Evolutionary conservation across 2,113 vertebrate species (phyloP).

Genomic region (Thymallus thymallus): DNA sequence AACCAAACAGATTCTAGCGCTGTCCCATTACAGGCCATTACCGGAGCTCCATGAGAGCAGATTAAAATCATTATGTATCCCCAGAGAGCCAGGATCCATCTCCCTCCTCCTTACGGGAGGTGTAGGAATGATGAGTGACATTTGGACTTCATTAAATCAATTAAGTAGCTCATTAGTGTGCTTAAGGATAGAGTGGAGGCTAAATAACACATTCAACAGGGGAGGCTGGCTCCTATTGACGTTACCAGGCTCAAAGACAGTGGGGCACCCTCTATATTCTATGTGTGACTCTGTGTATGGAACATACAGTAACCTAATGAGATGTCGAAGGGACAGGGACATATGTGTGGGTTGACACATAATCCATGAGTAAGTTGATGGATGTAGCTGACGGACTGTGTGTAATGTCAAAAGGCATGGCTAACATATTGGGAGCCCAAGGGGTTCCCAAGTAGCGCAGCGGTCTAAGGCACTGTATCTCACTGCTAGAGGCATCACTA

Average conservation of each 20-base stretch:
- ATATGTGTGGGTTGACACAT: not conserved
- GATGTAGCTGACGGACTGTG: not conserved
- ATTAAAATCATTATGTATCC: constrained; percentile 31
- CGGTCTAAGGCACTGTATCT: no score
- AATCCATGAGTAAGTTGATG: not conserved
- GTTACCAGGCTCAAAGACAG: constrained; percentile 1
- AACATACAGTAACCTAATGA: constrained; percentile 11
- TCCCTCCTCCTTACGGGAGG: constrained; percentile 4
- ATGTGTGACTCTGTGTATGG: not conserved
- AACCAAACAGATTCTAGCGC: not conserved
- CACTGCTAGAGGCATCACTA: no score
- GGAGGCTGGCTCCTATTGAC: not conserved
- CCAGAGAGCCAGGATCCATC: constrained; percentile 2
- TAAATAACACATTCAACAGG: constrained; percentile 33
- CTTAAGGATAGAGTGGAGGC: not conserved
- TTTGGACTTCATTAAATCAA: constrained; percentile 53
- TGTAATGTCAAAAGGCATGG: constrained; percentile 5
- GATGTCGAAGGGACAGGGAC: not conserved
- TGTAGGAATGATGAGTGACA: constrained; percentile 32
- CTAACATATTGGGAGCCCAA: not conserved
- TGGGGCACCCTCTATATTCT: constrained; percentile 1
- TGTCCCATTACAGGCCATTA: constrained; percentile 21
- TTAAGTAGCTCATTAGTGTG: constrained; percentile 47
- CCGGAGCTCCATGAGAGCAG: constrained; percentile 12
- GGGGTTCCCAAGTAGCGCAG: no score